Base-by-base conservation (phyloP, 23 tunicate genomes). In the Trididemnum nubilum region DNA sequence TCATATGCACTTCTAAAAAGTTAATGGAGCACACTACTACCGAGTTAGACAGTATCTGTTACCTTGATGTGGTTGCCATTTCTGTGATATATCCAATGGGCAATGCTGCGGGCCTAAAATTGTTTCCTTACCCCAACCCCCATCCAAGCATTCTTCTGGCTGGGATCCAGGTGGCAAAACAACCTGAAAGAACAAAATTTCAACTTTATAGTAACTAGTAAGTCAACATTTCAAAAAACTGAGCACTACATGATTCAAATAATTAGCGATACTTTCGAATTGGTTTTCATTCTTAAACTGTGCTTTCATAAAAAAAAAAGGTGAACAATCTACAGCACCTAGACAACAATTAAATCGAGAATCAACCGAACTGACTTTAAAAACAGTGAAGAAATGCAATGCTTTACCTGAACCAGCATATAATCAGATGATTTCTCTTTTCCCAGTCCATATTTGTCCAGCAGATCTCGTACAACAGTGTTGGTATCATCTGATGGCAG, bases 61-160 rank as follows among this genome's bases (percentile, higher is more conserved):
- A 93, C 98, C 98, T 88, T 93, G 94, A 74, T 93, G 93, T 26
- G 89, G 89, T 44, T 88, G 87, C 98, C 98, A 93, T 30, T 93
- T 80, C 39, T 93, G 82, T 35, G 54, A 72, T 22, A 93, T 87
- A n/a, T 54, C 82, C 26, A 93, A 84, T 21, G 98, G 98, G 51
- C 85, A 80, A 15, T 87, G 78, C 5, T 82, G 65, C 25, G 63
- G 69, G 1, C 29, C 36, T 40, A 93, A 69, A 0, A 79, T 66
- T 24, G 85, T 83, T 58, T 93, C 93, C 38, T 74, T 83, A 0
- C 93, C 93, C 98, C 98, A 93, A 22, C 93, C 93, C 0, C 89
- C 93, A 19, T 84, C 86, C 23, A 87, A 80, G 67, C 87, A 83
- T 67, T 93, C 93, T 64, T 93, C 98, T 5, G 98, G 98, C 37